phyloP scores from a whole-genome alignment of 2,888 invertebrate genomes.

The Idaea aversata region DNA sequence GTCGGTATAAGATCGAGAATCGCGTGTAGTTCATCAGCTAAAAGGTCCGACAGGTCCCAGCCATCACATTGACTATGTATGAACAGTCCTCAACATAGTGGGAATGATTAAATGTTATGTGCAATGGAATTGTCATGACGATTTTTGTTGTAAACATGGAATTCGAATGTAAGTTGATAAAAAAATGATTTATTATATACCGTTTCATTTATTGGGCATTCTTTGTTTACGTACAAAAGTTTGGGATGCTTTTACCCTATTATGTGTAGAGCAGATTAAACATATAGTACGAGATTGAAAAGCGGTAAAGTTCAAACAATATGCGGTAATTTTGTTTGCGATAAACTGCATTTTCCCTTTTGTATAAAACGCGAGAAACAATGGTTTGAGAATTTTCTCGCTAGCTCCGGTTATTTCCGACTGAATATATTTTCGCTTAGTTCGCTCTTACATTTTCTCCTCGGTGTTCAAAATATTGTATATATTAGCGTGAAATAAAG shows the following conservation, averaged over 20 bases:
- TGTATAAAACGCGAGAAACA: slow-evolving; percentile 1
- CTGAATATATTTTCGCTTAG: slow-evolving; percentile 5
- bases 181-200: not conserved
- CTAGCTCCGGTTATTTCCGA: slow-evolving; percentile 10
- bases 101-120: slow-evolving; percentile 26
- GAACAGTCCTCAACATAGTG: slow-evolving; percentile 36
- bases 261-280: not conserved
- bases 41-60: slow-evolving; percentile 47
- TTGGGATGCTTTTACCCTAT: not conserved
- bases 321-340: slow-evolving; percentile 7
- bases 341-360: slow-evolving; percentile 9
- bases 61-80: slow-evolving; percentile 66
- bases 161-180: not conserved
- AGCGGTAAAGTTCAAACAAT: slow-evolving; percentile 2
- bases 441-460: not conserved
- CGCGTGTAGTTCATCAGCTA: slow-evolving; percentile 56
- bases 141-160: slow-evolving; percentile 12
- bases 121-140: slow-evolving; percentile 19
- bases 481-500: not conserved
- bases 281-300: not conserved
- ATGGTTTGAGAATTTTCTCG: slow-evolving; percentile 5
- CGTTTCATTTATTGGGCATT: not conserved
- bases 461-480: not conserved
- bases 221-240: not conserved
- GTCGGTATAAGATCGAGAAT: slow-evolving; percentile 36